These are phyloP conservation scores for Gerosis bhagava DNA, from an alignment of 2,888 invertebrate genomes.

Conservation along the genomic window DNA sequence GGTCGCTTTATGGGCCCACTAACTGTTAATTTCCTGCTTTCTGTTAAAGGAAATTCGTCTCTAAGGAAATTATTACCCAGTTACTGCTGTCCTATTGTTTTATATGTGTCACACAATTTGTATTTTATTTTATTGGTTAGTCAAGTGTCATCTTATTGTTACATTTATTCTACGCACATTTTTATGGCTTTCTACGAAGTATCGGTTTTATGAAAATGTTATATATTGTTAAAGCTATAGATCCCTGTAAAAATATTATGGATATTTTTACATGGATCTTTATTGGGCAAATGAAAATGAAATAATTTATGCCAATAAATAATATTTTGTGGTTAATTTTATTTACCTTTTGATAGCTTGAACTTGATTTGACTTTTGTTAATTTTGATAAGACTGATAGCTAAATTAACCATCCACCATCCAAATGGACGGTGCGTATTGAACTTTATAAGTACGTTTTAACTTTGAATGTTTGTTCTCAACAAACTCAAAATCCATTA, in stretches of 20 bases:
- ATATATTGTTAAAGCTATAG: too few relatives aligned
- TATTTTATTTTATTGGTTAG: conserved; percentile 38
- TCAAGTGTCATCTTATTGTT: conserved; percentile 13
- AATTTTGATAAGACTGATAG: too few relatives aligned
- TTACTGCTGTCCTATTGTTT: conserved; percentile 50
- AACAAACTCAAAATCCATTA: conserved; percentile 27
- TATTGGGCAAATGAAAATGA: too few relatives aligned
- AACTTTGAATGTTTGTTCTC: conserved; percentile 23
- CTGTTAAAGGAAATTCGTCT: conserved; percentile 68
- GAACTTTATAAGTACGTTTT: conserved; percentile 7
- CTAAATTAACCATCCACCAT: too few relatives aligned
- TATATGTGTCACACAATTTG: conserved; percentile 39
- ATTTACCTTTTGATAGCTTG: too few relatives aligned
- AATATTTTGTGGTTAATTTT: too few relatives aligned
- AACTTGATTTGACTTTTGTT: too few relatives aligned
- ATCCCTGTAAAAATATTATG: too few relatives aligned
- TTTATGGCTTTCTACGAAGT: not conserved
- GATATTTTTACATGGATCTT: too few relatives aligned
- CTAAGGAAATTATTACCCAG: conserved; percentile 63
- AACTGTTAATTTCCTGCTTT: conserved; percentile 77
- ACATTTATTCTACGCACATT: conserved; percentile 3
- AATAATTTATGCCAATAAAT: too few relatives aligned
- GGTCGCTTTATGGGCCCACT: conserved; percentile 71
- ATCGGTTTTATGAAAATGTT: too few relatives aligned
- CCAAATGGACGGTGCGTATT: not conserved